A percentile compares a stretch with the other conserved stretches of the same genome.
Evolutionary conservation across 2,113 vertebrate genomes (phyloP).

Genomic region (Leptosomus discolor): DNA sequence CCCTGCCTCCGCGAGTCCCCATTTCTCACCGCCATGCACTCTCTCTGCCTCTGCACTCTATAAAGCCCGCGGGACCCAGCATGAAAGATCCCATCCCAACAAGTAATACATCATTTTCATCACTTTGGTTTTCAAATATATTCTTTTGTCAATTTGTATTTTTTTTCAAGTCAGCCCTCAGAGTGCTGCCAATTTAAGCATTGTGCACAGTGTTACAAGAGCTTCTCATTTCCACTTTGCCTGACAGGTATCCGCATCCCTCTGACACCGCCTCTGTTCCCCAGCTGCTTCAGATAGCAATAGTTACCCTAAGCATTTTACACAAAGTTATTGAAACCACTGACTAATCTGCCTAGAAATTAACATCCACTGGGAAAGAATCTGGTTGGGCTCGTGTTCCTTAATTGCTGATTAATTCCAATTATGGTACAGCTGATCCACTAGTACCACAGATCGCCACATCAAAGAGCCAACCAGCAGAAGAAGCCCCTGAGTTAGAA

Average conservation of each 20-base stretch:
- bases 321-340: neutral
- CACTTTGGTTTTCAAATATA: conserved; percentile 4
- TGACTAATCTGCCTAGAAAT: conserved; percentile 11
- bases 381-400: neutral
- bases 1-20: neutral
- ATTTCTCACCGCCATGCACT: neutral
- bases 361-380: neutral
- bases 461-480: conserved; percentile 38
- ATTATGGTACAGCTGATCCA: conserved; percentile 41
- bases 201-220: neutral
- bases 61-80: neutral
- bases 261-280: neutral
- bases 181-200: conserved; percentile 7
- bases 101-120: conserved; percentile 3
- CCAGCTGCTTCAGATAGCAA: neutral
- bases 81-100: neutral
- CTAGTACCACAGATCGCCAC: neutral
- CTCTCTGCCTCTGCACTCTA: neutral
- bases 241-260: neutral
- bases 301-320: neutral
- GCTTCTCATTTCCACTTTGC: conserved; percentile 23
- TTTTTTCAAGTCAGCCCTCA: neutral
- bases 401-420: conserved; percentile 59
- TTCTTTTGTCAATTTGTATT: neutral
- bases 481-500: conserved; percentile 42